phyloP scores from a whole-genome alignment of 2,797 vertebrate species.

The Halcyon chelicuti region DNA sequence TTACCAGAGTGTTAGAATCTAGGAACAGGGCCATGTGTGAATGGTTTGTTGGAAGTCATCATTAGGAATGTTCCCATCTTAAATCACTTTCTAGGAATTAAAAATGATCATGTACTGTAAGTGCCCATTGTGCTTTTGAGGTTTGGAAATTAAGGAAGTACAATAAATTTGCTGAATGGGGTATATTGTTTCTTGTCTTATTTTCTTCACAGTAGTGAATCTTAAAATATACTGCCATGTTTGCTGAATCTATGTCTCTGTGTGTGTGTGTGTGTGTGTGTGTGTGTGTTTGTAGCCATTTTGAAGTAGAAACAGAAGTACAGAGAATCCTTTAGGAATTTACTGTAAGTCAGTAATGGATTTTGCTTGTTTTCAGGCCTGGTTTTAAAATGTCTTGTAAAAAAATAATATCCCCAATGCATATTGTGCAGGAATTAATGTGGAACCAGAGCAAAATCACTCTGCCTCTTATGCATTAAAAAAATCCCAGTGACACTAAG shows the following conservation, averaged over 20 bases:
- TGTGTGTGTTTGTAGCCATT: constrained; percentile 11
- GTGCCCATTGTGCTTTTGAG: constrained; percentile 7
- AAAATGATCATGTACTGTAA: constrained; percentile 21
- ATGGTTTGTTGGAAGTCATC: background rate
- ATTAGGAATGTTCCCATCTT: background rate
- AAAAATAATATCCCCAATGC: constrained; percentile 74
- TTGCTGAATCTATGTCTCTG: constrained; percentile 37
- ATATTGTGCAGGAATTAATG: constrained; percentile 70
- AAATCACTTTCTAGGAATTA: constrained; percentile 63
- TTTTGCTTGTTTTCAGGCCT: constrained; percentile 73
- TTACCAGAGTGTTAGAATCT: background rate
- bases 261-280: background rate
- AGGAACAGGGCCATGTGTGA: background rate
- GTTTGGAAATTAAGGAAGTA: constrained; percentile 25
- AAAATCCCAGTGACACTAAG: constrained; percentile 48
- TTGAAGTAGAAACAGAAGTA: constrained; percentile 60
- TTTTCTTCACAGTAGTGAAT: constrained; percentile 25
- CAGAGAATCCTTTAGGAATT: constrained; percentile 72
- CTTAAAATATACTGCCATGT: constrained; percentile 42
- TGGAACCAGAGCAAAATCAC: constrained; percentile 67
- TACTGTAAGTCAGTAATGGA: constrained; percentile 74
- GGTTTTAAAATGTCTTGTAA: constrained; percentile 70
- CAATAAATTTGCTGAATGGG: constrained; percentile 34
- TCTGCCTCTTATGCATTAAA: constrained; percentile 53
- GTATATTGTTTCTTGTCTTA: constrained; percentile 2